Evolutionary conservation across 2,888 invertebrate species (phyloP).

Genomic region (Hyposoter didymator): DNA sequence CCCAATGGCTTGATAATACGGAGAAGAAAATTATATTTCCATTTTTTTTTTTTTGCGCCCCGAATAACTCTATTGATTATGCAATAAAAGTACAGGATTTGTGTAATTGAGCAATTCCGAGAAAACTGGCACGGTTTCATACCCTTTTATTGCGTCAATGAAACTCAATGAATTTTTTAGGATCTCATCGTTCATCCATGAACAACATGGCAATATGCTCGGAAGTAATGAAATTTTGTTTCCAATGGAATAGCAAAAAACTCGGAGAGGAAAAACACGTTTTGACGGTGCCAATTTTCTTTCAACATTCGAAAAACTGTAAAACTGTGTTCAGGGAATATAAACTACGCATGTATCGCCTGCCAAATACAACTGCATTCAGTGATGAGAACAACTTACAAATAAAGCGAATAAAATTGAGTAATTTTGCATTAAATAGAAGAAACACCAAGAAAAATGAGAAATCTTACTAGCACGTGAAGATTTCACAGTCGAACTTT

Average conservation of each 20-base stretch:
- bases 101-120: conserved; percentile 13
- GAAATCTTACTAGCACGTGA: conserved; percentile 63
- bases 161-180: background rate
- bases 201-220: background rate
- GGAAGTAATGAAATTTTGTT: background rate
- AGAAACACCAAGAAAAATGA: no score
- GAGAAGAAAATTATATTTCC: background rate
- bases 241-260: background rate
- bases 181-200: background rate
- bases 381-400: background rate
- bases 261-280: no score
- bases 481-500: conserved; percentile 54
- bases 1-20: background rate
- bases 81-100: conserved; percentile 10
- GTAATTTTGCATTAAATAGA: no score
- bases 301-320: background rate
- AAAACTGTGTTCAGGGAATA: background rate
- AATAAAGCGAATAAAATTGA: background rate
- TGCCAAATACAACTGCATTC: background rate
- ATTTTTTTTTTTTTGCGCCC: background rate
- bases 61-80: conserved; percentile 6
- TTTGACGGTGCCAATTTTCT: background rate
- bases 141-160: background rate
- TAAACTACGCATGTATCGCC: background rate
- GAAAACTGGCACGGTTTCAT: conserved; percentile 4